Evolutionary conservation across 2,113 vertebrate genomes (phyloP).

Genomic region (Progne subis): DNA sequence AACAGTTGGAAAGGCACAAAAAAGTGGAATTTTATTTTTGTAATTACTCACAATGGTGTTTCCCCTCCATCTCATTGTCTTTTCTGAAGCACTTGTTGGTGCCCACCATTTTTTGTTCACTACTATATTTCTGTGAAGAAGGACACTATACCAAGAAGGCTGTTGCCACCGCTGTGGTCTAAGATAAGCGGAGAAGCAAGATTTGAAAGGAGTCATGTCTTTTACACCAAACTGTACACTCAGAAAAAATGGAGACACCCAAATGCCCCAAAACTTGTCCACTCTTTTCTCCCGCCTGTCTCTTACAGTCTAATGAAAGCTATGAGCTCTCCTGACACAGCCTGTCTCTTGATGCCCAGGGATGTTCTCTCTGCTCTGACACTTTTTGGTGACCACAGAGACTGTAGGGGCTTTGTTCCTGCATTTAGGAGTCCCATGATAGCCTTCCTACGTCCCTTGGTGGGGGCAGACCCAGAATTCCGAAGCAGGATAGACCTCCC

Average conservation of each 20-base stretch:
- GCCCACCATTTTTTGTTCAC: not conserved
- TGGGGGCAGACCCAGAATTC: not conserved
- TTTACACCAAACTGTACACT: not conserved
- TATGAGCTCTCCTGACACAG: not conserved
- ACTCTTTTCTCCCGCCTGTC: not conserved
- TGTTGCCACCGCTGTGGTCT: not conserved
- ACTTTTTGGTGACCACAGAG: not conserved
- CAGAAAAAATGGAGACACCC: accelerated
- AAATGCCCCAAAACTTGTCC: not conserved
- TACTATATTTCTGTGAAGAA: not conserved
- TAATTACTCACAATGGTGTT: not conserved
- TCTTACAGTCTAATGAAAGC: not conserved
- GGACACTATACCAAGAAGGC: not conserved
- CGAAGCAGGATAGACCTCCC: not conserved
- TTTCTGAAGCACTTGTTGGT: not conserved
- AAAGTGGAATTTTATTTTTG: not conserved
- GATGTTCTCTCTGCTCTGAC: not conserved
- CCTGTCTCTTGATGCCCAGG: not conserved
- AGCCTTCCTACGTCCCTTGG: not conserved
- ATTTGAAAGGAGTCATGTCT: not conserved
- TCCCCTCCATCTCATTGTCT: not conserved
- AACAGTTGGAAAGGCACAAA: not conserved
- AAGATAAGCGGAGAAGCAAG: not conserved
- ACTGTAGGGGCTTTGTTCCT: not conserved
- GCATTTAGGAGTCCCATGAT: not conserved